Conservation (phyloP, 1,140 invertebrate species). For the Hylyphantes graminicola region DNA sequence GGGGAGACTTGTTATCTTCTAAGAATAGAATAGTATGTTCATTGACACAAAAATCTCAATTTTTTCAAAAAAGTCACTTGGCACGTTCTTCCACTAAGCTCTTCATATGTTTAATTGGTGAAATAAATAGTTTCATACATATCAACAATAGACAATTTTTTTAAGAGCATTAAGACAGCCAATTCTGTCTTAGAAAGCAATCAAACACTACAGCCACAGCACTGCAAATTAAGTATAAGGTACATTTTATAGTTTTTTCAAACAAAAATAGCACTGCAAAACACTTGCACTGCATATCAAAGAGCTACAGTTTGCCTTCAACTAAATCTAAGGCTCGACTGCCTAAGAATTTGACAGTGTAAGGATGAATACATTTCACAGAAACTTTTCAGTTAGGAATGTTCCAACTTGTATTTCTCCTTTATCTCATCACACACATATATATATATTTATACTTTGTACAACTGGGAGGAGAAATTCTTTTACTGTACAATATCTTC, state of each 20-base stretch:
- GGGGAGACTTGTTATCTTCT: too few relatives aligned
- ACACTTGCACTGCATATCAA: constrained; percentile 16
- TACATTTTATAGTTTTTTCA: constrained; percentile 22
- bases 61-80: too few relatives aligned
- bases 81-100: too few relatives aligned
- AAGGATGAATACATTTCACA: constrained; percentile 24
- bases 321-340: constrained; percentile 53
- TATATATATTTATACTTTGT: constrained; percentile 43
- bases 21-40: too few relatives aligned
- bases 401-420: constrained; percentile 40
- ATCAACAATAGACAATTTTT: too few relatives aligned
- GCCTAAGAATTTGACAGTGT: constrained; percentile 38
- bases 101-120: too few relatives aligned
- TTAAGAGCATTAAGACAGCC: background rate
- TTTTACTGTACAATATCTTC: constrained; percentile 31
- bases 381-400: constrained; percentile 52
- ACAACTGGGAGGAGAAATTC: constrained; percentile 21
- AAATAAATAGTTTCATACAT: too few relatives aligned
- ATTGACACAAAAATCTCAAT: too few relatives aligned
- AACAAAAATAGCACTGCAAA: constrained; percentile 34
- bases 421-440: constrained; percentile 13
- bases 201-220: constrained; percentile 38
- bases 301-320: constrained; percentile 44
- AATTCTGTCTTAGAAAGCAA: background rate
- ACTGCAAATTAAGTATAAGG: constrained; percentile 55